Conservation (phyloP, 2,888 invertebrate species). For the Macropis europaea region DNA sequence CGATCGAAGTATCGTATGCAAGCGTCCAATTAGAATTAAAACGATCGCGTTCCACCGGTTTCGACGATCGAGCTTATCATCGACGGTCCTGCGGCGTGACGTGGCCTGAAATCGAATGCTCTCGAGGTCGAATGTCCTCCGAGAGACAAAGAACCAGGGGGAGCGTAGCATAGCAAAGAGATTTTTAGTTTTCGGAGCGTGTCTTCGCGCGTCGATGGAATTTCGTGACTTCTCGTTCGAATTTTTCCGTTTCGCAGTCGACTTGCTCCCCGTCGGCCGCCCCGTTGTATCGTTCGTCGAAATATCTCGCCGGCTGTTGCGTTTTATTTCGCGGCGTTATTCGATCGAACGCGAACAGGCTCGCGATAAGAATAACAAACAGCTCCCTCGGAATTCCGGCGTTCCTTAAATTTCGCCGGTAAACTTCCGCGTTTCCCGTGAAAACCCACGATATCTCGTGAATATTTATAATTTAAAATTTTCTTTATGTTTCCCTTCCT, state of each 20-base stretch:
- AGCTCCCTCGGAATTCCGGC: neutral
- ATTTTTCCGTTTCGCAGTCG: no score
- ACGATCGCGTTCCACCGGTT: constrained; percentile 8
- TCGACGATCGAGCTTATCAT: constrained; percentile 22
- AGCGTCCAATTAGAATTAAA: constrained; percentile 36
- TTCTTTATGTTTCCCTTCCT: neutral
- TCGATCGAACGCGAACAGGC: neutral
- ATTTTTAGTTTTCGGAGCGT: neutral
- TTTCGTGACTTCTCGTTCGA: neutral
- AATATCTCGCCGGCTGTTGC: neutral
- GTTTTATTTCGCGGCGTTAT: neutral
- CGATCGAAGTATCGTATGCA: neutral
- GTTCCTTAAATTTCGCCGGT: neutral
- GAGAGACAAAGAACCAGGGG: neutral
- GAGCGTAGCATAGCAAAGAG: neutral
- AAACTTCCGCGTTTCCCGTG: neutral
- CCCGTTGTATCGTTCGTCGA: neutral
- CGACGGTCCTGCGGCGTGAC: neutral
- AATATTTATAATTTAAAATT: no score
- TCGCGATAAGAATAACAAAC: constrained; percentile 6
- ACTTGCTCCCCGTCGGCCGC: no score
- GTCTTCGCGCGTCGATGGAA: neutral
- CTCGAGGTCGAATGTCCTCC: neutral
- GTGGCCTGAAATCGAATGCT: neutral
- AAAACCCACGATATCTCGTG: no score